phyloP scores from a whole-genome alignment of 2,113 vertebrate species.

The Micromys minutus region DNA sequence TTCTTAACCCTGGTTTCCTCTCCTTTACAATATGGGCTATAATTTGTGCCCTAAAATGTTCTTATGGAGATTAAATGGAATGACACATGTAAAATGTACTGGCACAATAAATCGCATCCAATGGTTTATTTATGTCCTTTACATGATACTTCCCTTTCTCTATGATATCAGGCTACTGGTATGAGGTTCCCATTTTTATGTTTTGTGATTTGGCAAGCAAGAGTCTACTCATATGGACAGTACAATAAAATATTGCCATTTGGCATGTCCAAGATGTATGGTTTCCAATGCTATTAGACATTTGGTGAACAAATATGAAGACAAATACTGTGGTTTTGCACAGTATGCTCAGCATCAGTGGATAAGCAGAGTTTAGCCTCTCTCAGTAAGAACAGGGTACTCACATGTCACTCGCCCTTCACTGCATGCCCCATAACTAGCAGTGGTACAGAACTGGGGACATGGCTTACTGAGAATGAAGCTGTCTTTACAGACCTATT shows the following conservation, averaged over 20 bases:
- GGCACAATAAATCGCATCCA: slow-evolving; percentile 15
- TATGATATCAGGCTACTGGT: not conserved
- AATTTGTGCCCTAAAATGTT: slow-evolving; percentile 44
- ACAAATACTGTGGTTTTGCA: not conserved
- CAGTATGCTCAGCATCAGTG: not conserved
- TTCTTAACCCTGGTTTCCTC: slow-evolving; percentile 10
- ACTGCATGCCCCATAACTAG: not conserved
- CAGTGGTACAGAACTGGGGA: not conserved
- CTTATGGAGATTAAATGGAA: slow-evolving; percentile 51
- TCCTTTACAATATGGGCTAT: slow-evolving; percentile 33
- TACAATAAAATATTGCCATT: slow-evolving; percentile 42
- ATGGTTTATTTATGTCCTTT: slow-evolving; percentile 5
- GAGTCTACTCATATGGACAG: slow-evolving; percentile 27
- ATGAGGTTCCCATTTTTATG: slow-evolving; percentile 27
- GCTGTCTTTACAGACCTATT: not conserved
- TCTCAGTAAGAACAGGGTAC: not conserved
- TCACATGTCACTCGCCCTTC: not conserved
- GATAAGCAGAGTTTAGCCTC: not conserved
- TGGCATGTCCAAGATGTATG: slow-evolving; percentile 13
- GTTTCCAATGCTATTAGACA: slow-evolving; percentile 36
- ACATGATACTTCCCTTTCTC: slow-evolving; percentile 21
- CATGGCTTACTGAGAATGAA: not conserved
- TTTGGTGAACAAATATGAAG: slow-evolving; percentile 50
- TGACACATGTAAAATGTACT: slow-evolving; percentile 3
- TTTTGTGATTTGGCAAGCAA: slow-evolving; percentile 59